phyloP scores from a whole-genome alignment of 2,797 vertebrate genomes.

The Centropyge bicolor region DNA sequence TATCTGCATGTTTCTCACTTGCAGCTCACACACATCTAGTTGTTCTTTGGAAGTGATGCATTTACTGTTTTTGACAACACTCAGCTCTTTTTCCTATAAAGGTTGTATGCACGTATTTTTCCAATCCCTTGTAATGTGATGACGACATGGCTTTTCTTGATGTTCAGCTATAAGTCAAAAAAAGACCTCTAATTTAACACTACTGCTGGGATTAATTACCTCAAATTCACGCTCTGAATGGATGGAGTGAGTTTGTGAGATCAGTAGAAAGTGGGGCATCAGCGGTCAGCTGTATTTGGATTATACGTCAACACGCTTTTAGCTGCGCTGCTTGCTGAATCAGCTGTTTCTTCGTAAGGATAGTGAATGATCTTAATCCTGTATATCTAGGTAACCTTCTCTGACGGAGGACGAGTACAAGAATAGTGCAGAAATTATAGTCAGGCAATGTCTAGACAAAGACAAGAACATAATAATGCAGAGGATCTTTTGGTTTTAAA shows the following conservation, averaged over 20 bases:
- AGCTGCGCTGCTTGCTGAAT: slow-evolving; percentile 71
- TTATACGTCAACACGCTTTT: slow-evolving; percentile 77
- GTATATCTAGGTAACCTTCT: slow-evolving; percentile 75
- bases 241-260: slow-evolving; percentile 48
- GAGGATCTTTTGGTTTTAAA: slow-evolving; percentile 34
- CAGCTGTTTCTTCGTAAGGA: slow-evolving; percentile 71
- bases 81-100: not conserved
- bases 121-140: not conserved
- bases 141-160: not conserved
- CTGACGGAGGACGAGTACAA: slow-evolving; percentile 54
- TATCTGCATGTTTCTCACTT: not conserved
- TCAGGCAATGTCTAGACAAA: slow-evolving; percentile 41
- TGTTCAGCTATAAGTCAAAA: slow-evolving; percentile 56
- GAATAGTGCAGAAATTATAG: slow-evolving; percentile 31
- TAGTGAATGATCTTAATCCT: slow-evolving; percentile 80
- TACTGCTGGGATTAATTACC: slow-evolving; percentile 56
- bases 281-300: slow-evolving; percentile 75
- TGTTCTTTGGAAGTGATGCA: not conserved
- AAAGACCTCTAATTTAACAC: slow-evolving; percentile 29
- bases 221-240: slow-evolving; percentile 42
- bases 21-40: not conserved
- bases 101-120: not conserved
- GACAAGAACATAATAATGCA: slow-evolving; percentile 46
- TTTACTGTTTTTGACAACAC: too few species aligned
- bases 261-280: slow-evolving; percentile 71